Evolutionary conservation across 2,888 invertebrate species (phyloP), one percentile per base, ranked within the genome.

Genomic region (Dasysyrphus tricinctus): DNA sequence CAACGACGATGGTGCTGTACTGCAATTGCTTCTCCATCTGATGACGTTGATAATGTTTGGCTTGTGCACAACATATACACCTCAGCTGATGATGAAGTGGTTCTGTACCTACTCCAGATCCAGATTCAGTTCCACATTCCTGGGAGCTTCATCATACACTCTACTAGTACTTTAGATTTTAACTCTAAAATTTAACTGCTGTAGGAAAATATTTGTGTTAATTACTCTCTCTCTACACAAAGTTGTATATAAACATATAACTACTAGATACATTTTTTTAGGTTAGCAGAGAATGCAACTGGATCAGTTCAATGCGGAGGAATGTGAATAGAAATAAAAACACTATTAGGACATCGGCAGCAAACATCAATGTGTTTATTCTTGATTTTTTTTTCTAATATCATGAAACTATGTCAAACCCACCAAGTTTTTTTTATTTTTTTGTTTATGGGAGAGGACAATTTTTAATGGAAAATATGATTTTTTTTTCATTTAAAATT

Each of bases 291-390:
- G 32, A 73, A 67, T 69, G 80, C 56, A 84, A 77, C 63, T 84
- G 72, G 84, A 84, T 84, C 80, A 84, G 83, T 79, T 75, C 83
- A 84, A 79, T 84, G 83, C 83, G 37, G 80, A 72, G 63, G 39
- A 84, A 84, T 79, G 57, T 75, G 74, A 78, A 70, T 63, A 70
- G 70, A 47, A 49, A 70, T 49, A 44, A 74, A 59, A 47, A 51
- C 37, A 63, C 67, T 67, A 72, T 83, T 70, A 78, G 82, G 79
- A 83, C 73, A 78, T 78, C 73, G 65, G 32, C 72, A 65, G 42
- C 42, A 51, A 69, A 49, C 65, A 67, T 81, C 47, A 75, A 75
- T 70, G 69, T 69, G 29, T 69, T 69, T 69, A 54, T 54, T 39
- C 51, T 51, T 39, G 39, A 29, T 59, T 61, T 74, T 63, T 37